Percentiles rank a stretch among this genome's conserved stretches.
Conservation (phyloP, 2,797 vertebrate genomes). For the Percopsis omiscomaycus region DNA sequence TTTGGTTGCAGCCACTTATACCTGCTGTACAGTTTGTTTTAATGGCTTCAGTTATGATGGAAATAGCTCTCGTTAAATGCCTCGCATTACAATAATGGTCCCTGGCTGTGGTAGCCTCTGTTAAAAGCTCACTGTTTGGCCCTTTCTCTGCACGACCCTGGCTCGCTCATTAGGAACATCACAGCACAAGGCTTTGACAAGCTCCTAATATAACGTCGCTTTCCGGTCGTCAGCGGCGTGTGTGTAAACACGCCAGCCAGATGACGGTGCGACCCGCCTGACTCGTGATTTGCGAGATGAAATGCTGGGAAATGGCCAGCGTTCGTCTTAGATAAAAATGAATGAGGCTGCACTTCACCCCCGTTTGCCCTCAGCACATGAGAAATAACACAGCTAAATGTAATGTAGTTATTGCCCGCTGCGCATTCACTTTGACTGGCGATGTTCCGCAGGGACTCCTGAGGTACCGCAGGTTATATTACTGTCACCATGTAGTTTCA, state of each 20-base stretch:
- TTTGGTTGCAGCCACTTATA: conserved; percentile 34
- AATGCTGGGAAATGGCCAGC: conserved; percentile 1
- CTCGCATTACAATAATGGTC: conserved; percentile 44
- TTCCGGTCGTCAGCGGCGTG: not conserved
- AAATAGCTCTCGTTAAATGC: conserved; percentile 21
- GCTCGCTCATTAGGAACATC: conserved; percentile 2
- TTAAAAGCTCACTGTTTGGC: conserved; percentile 5
- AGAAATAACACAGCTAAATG: conserved; percentile 5
- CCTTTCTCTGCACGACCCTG: conserved; percentile 5
- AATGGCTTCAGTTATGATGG: conserved; percentile 40
- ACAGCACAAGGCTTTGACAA: not conserved
- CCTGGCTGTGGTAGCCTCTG: conserved; percentile 18
- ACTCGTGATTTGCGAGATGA: conserved; percentile 10
- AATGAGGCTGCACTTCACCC: conserved; percentile 8
- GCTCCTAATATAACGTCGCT: not conserved
- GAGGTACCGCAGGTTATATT: conserved; percentile 28
- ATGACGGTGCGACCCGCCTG: conserved; percentile 5
- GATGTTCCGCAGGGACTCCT: conserved; percentile 38
- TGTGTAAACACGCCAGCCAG: not conserved
- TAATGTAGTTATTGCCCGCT: conserved; percentile 35
- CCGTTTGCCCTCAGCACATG: conserved; percentile 11
- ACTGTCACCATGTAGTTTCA: conserved; percentile 41
- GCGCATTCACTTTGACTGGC: conserved; percentile 38
- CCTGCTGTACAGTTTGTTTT: conserved; percentile 28
- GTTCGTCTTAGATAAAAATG: conserved; percentile 23